Evolutionary conservation across 2,113 vertebrate species (phyloP), one percentile per base, ranked within the genome.

Genomic region (Merops nubicus): DNA sequence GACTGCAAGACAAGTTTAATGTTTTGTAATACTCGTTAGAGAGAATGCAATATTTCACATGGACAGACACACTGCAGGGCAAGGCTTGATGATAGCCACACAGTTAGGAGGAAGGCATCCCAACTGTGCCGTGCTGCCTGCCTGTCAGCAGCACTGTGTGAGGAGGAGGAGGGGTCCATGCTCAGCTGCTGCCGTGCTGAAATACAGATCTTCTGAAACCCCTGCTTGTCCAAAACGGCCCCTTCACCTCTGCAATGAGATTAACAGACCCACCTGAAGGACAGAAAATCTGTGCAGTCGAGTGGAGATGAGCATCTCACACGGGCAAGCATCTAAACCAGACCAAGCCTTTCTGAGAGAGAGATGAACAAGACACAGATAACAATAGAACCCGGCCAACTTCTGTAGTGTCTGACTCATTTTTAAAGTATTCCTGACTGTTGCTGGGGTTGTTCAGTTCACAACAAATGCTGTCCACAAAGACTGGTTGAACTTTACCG

Each of bases 91-190:
- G 64, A 45, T n/a, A 78, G 34, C 11, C 28, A 36, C 45, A 51
- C 21, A 92, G 23, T 92, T 89, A 79, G 74, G 40, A 81, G 22
- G 48, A 88, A 87, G 69, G 25, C 34, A 73, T 69, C 57, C 31
- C 68, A 36, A 57, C 28, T 26, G 21, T 40, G 28, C 48, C 48
- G 54, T 45, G 26, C 9, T 51, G 34, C 67, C 51, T 92, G 48
- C 69, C 87, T 75, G 7, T 47, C 73, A 64, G 21, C 0, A 2
- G 12, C 18, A 29, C 8, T 5, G 42, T n/a, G 38, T 73, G 50
- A 48, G 0, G 0, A 82, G 0, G 0, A 82, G 33, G 31, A 51
- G 63, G 62, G 20, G 23, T 89, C 26, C 11, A 5, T 17, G 33
- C 42, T 84, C 83, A 63, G 56, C 53, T 67, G 56, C 33, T 42